Conservation (phyloP, 1,140 invertebrate genomes). For the Samia ricini region DNA sequence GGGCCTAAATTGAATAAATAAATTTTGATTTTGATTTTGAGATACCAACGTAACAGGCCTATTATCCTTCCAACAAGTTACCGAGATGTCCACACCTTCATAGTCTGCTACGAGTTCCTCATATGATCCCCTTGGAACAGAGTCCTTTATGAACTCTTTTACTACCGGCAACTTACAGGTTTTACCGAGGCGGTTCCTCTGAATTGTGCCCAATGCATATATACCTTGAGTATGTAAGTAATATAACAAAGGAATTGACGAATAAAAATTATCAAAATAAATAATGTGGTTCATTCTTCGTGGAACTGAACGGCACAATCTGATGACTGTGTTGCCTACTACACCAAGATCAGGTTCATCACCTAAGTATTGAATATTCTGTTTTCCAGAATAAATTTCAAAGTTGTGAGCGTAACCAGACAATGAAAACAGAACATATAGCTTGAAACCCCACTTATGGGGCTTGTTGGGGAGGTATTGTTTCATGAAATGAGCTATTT, state of each 20-base stretch:
- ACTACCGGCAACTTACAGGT: slow-evolving; percentile 28
- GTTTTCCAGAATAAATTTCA: slow-evolving; percentile 32
- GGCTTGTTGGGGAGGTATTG: slow-evolving; percentile 52
- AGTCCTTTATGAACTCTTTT: slow-evolving; percentile 29
- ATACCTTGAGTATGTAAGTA: slow-evolving; percentile 29
- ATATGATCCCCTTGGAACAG: slow-evolving; percentile 25
- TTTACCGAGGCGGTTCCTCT: slow-evolving; percentile 28
- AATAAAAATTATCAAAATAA: slow-evolving; percentile 37
- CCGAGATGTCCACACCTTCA: slow-evolving; percentile 28
- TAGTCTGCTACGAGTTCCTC: slow-evolving; percentile 25
- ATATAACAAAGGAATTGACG: slow-evolving; percentile 26
- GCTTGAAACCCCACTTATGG: too few relatives aligned
- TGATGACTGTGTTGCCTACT: slow-evolving; percentile 29
- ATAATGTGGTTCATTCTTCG: slow-evolving; percentile 46
- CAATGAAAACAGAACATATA: slow-evolving; percentile 22
- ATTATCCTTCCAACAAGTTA: slow-evolving; percentile 28
- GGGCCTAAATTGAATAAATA: too few relatives aligned
- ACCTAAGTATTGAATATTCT: slow-evolving; percentile 11
- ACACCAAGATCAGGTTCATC: slow-evolving; percentile 30
- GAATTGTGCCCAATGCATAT: slow-evolving; percentile 30
- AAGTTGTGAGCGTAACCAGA: slow-evolving; percentile 27
- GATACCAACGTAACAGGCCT: slow-evolving; percentile 21
- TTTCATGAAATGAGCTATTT: slow-evolving; percentile 40
- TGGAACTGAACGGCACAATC: slow-evolving; percentile 32
- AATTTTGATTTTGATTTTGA: too few relatives aligned